phyloP scores from a whole-genome alignment of 1,140 invertebrate genomes.

The Dinothrombium tinctorium region DNA sequence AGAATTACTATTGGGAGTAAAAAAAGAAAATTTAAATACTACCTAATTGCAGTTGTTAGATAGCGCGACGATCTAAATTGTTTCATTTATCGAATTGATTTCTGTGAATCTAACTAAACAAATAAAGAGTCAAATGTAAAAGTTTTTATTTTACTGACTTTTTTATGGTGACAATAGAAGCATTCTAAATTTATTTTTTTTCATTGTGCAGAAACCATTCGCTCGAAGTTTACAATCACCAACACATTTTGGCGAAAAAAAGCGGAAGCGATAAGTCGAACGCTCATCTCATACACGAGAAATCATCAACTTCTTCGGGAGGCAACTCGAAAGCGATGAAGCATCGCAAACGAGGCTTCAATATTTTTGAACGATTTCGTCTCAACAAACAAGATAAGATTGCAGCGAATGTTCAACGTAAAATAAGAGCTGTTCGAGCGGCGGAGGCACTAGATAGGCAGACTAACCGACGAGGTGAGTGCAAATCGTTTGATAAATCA shows the following conservation, averaged over 20 bases:
- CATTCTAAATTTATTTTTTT: neutral
- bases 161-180: too few relatives aligned
- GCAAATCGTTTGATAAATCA: neutral
- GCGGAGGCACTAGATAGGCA: conserved; percentile 17
- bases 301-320: conserved; percentile 2
- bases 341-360: conserved; percentile 9
- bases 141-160: too few relatives aligned
- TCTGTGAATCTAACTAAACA: too few relatives aligned
- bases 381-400: conserved; percentile 17
- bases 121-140: too few relatives aligned
- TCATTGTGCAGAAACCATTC: conserved; percentile 13
- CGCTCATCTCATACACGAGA: conserved; percentile 3
- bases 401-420: conserved; percentile 15
- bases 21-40: too few relatives aligned
- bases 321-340: neutral
- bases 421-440: conserved; percentile 16
- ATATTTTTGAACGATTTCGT: conserved; percentile 14
- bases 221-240: conserved; percentile 11
- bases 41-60: too few relatives aligned
- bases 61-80: too few relatives aligned
- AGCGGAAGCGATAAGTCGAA: neutral
- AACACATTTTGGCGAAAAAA: neutral
- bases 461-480: conserved; percentile 8
- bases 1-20: too few relatives aligned
- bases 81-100: too few relatives aligned